A percentile compares a stretch with the other conserved stretches of the same genome.
Conservation (phyloP, 2,113 vertebrate genomes). For the Nothobranchius kuhntae region DNA sequence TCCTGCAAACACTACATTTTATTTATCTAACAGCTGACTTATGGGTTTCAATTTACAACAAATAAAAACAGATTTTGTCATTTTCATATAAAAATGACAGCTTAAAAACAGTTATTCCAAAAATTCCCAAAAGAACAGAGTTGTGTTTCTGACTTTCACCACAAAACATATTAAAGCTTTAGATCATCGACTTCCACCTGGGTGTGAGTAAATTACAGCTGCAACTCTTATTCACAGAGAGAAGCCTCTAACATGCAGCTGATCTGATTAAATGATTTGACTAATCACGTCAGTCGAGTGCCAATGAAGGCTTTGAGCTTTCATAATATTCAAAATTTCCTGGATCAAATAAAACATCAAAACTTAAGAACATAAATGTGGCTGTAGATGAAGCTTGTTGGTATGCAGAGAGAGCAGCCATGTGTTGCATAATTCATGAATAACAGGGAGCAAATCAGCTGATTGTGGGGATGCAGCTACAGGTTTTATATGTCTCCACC, state of each 20-base stretch:
- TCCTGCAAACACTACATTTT: not conserved
- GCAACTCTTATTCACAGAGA: not conserved
- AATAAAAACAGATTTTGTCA: not conserved
- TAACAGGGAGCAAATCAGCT: not conserved
- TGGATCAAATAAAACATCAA: slow-evolving; percentile 14
- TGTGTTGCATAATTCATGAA: slow-evolving; percentile 50
- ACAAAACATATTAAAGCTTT: not conserved
- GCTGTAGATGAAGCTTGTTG: slow-evolving; percentile 27
- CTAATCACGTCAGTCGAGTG: not conserved
- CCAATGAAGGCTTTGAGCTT: not conserved
- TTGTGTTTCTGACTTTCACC: not conserved
- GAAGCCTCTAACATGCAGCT: not conserved
- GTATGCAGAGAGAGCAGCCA: slow-evolving; percentile 19
- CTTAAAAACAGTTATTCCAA: not conserved
- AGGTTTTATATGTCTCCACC: slow-evolving; percentile 1
- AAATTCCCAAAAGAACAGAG: not conserved
- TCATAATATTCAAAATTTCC: not conserved
- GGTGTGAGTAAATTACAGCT: not conserved
- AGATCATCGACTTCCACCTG: not conserved
- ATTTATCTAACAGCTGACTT: not conserved
- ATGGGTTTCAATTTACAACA: not conserved
- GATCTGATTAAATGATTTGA: slow-evolving; percentile 3
- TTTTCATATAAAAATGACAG: not conserved
- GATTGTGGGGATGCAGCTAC: not conserved
- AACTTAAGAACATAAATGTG: not conserved